These are phyloP conservation scores for Scaptodrosophila latifasciaeformis DNA, from an alignment of 2,888 invertebrate species.

Conservation along the genomic window DNA sequence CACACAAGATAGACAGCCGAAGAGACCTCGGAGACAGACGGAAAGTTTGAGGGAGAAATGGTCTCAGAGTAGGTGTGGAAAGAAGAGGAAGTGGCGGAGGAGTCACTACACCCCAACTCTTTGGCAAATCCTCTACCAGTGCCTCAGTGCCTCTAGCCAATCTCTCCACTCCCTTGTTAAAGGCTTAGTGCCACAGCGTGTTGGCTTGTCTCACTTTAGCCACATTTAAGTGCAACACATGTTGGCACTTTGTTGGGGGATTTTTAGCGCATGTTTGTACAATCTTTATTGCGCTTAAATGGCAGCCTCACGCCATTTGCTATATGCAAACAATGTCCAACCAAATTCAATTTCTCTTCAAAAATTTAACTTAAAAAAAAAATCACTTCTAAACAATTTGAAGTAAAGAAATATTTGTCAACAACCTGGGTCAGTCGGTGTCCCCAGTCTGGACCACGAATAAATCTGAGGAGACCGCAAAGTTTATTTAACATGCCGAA, in stretches of 20 bases:
- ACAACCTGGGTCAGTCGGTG: too few relatives aligned
- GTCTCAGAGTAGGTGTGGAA: too few relatives aligned
- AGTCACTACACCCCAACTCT: too few relatives aligned
- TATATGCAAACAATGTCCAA: neutral
- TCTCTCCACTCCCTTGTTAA: slow-evolving; percentile 39
- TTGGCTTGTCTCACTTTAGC: slow-evolving; percentile 7
- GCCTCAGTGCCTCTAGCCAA: neutral
- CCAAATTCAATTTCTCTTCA: neutral
- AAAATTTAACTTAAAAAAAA: slow-evolving; percentile 31
- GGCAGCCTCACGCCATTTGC: neutral
- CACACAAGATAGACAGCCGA: too few relatives aligned
- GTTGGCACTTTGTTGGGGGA: slow-evolving; percentile 62
- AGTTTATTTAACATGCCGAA: slow-evolving; percentile 58
- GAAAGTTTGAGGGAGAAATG: too few relatives aligned
- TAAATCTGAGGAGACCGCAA: slow-evolving; percentile 41
- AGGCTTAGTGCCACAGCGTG: slow-evolving; percentile 52
- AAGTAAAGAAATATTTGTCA: slow-evolving; percentile 59
- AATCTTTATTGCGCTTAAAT: slow-evolving; percentile 13
- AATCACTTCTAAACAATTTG: slow-evolving; percentile 69
- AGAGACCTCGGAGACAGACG: too few relatives aligned
- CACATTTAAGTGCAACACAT: slow-evolving; percentile 62
- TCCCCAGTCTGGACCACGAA: too few relatives aligned
- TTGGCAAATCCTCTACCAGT: too few relatives aligned
- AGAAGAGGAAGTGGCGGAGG: too few relatives aligned
- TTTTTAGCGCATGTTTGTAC: slow-evolving; percentile 44